Evolutionary conservation across 2,888 invertebrate species (phyloP).

Genomic region (Notodonta ziczac): DNA sequence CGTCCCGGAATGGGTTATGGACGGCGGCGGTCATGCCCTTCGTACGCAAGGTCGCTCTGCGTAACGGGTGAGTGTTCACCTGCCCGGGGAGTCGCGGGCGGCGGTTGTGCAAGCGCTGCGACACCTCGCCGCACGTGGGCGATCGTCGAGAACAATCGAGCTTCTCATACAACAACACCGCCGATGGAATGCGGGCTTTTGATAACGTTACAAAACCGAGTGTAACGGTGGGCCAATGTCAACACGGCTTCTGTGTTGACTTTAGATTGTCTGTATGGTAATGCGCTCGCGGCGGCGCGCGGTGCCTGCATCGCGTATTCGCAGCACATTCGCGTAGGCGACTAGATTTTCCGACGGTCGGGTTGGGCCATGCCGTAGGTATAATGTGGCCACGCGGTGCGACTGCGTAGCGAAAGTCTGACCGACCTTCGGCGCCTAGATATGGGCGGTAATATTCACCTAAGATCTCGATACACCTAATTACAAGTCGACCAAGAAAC

Average conservation of each 20-base stretch:
- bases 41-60: slow-evolving; percentile 56
- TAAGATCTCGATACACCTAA: slow-evolving; percentile 67
- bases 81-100: slow-evolving; percentile 51
- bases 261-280: slow-evolving; percentile 71
- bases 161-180: slow-evolving; percentile 65
- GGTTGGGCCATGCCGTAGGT: slow-evolving; percentile 62
- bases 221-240: slow-evolving; percentile 80
- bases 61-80: slow-evolving; percentile 58
- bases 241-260: slow-evolving; percentile 70
- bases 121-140: slow-evolving; percentile 63
- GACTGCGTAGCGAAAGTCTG: slow-evolving; percentile 76
- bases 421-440: slow-evolving; percentile 79
- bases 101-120: slow-evolving; percentile 69
- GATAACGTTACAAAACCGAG: slow-evolving; percentile 78
- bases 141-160: slow-evolving; percentile 71
- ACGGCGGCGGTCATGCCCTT: slow-evolving; percentile 46
- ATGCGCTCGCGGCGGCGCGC: slow-evolving; percentile 48
- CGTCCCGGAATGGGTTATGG: slow-evolving; percentile 41
- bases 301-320: slow-evolving; percentile 57
- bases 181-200: slow-evolving; percentile 75
- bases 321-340: slow-evolving; percentile 69
- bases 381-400: slow-evolving; percentile 59
- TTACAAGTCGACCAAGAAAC: slow-evolving; percentile 55
- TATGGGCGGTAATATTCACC: slow-evolving; percentile 72
- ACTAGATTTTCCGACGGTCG: slow-evolving; percentile 72